Percentiles rank a stretch among this genome's conserved stretches.
Evolutionary conservation across 2,888 invertebrate genomes (phyloP).

Genomic region (Nasonovia ribisnigri): DNA sequence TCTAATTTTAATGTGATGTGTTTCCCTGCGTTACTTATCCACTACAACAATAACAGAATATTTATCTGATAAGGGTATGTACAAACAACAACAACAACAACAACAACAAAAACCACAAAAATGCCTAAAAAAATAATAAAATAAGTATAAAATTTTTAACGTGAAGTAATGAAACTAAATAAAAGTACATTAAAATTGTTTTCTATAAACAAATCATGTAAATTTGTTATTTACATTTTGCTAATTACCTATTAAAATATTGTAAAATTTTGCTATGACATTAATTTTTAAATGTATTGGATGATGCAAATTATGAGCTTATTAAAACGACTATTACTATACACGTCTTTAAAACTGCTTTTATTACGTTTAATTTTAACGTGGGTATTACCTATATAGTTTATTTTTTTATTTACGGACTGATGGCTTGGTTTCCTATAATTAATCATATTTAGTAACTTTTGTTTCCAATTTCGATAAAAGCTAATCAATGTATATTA

Average conservation of each 20-base stretch:
- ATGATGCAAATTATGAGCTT: not conserved
- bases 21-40: not conserved
- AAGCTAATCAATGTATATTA: not conserved
- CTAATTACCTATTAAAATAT: not conserved
- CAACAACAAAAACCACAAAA: not conserved
- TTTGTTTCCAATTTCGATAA: not conserved
- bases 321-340: not conserved
- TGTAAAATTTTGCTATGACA: not conserved
- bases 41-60: not conserved
- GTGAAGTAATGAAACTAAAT: not conserved
- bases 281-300: not conserved
- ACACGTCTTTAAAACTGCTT: not conserved
- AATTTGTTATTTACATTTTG: not conserved
- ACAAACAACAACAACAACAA: not conserved
- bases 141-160: slow-evolving; percentile 6
- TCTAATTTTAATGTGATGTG: slow-evolving; percentile 15
- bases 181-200: not conserved
- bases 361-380: not conserved
- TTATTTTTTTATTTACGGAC: not conserved
- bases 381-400: not conserved
- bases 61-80: not conserved
- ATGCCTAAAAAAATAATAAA: not conserved
- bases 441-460: not conserved
- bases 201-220: not conserved
- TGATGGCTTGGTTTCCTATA: not conserved